A percentile compares a stretch with the other conserved stretches of the same genome.
phyloP scores from a whole-genome alignment of 2,113 vertebrate genomes.

The Riparia riparia region DNA sequence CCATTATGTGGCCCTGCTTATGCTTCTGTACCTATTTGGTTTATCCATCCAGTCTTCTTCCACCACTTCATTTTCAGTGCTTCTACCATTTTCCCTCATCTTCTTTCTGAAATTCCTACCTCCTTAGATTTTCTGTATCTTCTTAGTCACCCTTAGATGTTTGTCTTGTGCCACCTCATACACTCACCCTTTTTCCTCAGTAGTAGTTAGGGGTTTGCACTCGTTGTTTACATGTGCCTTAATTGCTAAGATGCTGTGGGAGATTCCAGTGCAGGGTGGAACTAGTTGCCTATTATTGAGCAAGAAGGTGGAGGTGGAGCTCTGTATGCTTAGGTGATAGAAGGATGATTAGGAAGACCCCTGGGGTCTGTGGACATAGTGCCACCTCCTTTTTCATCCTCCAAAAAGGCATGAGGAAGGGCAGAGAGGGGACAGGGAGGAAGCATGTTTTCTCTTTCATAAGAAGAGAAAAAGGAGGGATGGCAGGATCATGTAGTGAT shows the following conservation, averaged over 20 bases:
- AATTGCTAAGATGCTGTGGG: not conserved
- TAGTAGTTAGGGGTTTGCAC: not conserved
- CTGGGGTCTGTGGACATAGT: not conserved
- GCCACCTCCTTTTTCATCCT: not conserved
- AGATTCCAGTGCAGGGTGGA: constrained; percentile 18
- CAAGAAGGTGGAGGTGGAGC: not conserved
- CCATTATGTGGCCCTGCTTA: not conserved
- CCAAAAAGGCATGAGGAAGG: not conserved
- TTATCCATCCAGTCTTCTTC: not conserved
- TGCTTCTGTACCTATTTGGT: not conserved
- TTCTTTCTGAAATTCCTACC: not conserved
- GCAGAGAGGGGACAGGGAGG: not conserved
- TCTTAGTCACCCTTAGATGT: not conserved
- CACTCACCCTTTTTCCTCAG: not conserved
- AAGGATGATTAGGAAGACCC: not conserved
- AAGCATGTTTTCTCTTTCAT: not conserved
- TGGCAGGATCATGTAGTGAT: not conserved
- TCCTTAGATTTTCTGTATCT: not conserved
- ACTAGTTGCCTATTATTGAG: not conserved
- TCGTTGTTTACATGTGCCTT: not conserved
- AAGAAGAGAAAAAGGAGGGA: not conserved
- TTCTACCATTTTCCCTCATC: not conserved
- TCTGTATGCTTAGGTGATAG: not conserved
- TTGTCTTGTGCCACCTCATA: not conserved
- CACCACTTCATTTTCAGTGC: not conserved